These are phyloP conservation scores for Euplagia quadripunctaria DNA, from an alignment of 2,888 invertebrate genomes.

Conservation along the genomic window DNA sequence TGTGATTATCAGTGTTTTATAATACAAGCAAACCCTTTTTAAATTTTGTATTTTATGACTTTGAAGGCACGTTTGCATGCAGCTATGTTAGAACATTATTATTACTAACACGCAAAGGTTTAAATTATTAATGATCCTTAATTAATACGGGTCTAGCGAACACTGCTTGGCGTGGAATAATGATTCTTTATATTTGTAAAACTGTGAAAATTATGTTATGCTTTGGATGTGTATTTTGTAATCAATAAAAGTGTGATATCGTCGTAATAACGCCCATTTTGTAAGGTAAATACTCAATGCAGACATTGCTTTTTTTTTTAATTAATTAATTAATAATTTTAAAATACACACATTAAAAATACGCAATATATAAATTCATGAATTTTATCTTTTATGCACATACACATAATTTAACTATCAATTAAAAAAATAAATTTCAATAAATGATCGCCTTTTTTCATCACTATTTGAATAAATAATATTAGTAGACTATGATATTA, in stretches of 20 bases:
- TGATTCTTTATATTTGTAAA: not conserved
- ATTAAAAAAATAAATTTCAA: too few species aligned
- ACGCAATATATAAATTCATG: too few species aligned
- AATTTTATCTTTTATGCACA: too few species aligned
- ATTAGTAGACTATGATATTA: too few species aligned
- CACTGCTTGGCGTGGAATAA: constrained; percentile 3
- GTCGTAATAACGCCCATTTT: not conserved
- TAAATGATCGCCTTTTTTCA: too few species aligned
- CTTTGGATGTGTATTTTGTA: not conserved
- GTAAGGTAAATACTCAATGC: not conserved
- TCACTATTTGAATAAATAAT: too few species aligned
- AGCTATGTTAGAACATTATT: constrained; percentile 34
- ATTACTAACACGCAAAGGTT: constrained; percentile 40
- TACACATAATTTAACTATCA: too few species aligned
- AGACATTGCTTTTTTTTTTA: too few species aligned
- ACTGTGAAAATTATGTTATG: not conserved
- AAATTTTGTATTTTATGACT: constrained; percentile 20
- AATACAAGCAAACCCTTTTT: constrained; percentile 21
- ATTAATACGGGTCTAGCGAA: constrained; percentile 33
- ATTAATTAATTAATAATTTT: too few species aligned
- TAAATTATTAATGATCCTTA: constrained; percentile 41
- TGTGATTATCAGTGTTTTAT: not conserved
- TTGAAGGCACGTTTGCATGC: constrained; percentile 29
- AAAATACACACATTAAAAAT: too few species aligned
- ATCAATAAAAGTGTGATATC: constrained; percentile 6